Evolutionary conservation across 2,113 vertebrate genomes (phyloP).

Genomic region (Spilogale gracilis): DNA sequence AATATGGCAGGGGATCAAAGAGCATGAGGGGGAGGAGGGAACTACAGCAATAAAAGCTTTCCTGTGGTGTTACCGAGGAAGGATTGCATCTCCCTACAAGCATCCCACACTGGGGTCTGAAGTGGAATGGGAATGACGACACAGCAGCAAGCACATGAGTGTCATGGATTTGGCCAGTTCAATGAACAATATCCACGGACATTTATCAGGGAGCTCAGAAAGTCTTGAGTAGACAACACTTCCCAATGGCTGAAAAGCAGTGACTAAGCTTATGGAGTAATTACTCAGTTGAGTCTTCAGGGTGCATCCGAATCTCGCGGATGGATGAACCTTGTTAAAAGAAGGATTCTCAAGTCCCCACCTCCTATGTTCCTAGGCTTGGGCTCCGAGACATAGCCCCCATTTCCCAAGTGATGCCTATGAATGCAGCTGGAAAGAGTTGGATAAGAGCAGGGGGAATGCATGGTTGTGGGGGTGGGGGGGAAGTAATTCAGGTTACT

Average conservation of each 20-base stretch:
- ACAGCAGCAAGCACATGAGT: background rate
- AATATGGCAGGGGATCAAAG: background rate
- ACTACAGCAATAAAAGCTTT: rapidly evolving
- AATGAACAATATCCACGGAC: background rate
- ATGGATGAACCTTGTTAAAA: background rate
- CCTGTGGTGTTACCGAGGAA: background rate
- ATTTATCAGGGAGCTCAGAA: background rate
- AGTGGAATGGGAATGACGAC: background rate
- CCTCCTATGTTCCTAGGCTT: background rate
- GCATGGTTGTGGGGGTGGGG: rapidly evolving
- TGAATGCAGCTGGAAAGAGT: rapidly evolving
- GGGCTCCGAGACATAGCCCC: rapidly evolving
- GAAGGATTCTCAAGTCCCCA: background rate
- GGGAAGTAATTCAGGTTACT: rapidly evolving
- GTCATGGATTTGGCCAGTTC: background rate
- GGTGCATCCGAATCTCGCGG: background rate
- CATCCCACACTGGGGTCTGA: too few species aligned
- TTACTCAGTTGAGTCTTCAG: background rate
- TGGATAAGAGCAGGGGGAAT: rapidly evolving
- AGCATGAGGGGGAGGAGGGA: rapidly evolving
- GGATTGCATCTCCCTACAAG: too few species aligned
- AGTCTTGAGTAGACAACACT: background rate
- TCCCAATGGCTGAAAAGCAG: background rate
- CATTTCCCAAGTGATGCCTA: rapidly evolving
- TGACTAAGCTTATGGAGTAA: background rate